Base-by-base conservation (phyloP, 1,140 invertebrate genomes). In the Zelostemma sp. region DNA sequence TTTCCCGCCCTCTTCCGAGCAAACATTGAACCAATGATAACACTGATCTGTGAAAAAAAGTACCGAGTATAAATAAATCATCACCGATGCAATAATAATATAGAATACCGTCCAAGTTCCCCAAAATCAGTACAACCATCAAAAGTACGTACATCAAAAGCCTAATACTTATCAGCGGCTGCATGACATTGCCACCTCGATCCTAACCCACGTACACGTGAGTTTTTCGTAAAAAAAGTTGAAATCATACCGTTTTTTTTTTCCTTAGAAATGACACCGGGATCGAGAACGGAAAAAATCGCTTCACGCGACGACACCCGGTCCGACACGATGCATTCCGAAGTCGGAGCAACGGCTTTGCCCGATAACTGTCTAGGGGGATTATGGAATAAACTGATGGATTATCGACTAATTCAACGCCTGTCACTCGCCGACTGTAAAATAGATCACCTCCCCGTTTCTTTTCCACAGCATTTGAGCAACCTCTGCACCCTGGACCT, bases 401-500 rank as follows among this genome's bases (percentile, higher is more conserved):
- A 72, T 50, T 63, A 31, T 55, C 11, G 15, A 41, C 14, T 19
- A 47, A 9, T 63, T 35, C 12, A 58, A 50, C 19, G 67, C 14
- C 19, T 69, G 11, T 41, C 50, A 0, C n/a, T 73, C 1, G 25
- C 15, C 40, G 54, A 59, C 6, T 54, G 57, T n/a, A 25, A 73
- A 18, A 18, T 75, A 3, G 47, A 28, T 0, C 33, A 56, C 16
- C 25, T 77, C 6, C 69, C 68, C 0, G 45, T 45, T 11, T 66
- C 72, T 19, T 68, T 75, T 46, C 38, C 64, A 8, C 19, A 55
- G 0, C 45, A 70, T 9, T 18, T 75, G 12, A 18, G 1, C 0
- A 70, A 68, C 38, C 58, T 77, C 0, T 14, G 4, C 0, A 40
- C n/a, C 0, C 54, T 80, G 3, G 61, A 79, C 19, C 40, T 81